phyloP scores from a whole-genome alignment of 2,888 invertebrate genomes.

The Creontiades dilutus region DNA sequence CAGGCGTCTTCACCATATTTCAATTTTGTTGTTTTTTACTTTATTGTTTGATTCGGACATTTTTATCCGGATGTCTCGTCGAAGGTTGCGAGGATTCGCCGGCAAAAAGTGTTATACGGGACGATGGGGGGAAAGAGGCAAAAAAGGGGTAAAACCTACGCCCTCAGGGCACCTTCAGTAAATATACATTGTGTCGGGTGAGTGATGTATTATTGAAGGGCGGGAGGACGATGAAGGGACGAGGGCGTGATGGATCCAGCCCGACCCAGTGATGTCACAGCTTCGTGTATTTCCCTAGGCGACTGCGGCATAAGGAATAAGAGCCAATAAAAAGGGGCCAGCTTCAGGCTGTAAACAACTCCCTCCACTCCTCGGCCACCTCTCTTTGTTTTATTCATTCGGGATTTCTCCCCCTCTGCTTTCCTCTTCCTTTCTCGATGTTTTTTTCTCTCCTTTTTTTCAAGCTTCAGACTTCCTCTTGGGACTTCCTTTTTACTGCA shows the following conservation, averaged over 20 bases:
- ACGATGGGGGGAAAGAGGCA: background rate
- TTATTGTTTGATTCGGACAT: background rate
- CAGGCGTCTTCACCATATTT: background rate
- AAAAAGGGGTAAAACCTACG: background rate
- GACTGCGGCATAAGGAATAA: constrained; percentile 74
- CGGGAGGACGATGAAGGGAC: constrained; percentile 29
- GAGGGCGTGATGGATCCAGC: constrained; percentile 59
- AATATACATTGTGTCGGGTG: constrained; percentile 63
- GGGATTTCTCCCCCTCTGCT: constrained; percentile 26
- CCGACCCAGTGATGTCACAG: constrained; percentile 68
- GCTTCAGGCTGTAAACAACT: constrained; percentile 71
- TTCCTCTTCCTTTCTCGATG: constrained; percentile 18
- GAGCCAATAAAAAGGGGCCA: constrained; percentile 74
- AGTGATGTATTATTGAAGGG: constrained; percentile 63
- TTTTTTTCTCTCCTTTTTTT: constrained; percentile 23
- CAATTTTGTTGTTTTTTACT: background rate
- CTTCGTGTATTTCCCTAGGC: constrained; percentile 70
- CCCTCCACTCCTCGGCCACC: constrained; percentile 41
- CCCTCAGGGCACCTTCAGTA: constrained; percentile 41
- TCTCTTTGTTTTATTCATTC: constrained; percentile 43
- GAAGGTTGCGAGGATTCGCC: background rate
- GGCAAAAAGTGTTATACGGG: background rate
- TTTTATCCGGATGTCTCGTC: background rate
- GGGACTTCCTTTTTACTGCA: constrained; percentile 66
- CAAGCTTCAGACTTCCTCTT: constrained; percentile 17